Percentiles rank a stretch among this genome's conserved stretches.
Conservation (phyloP, 92 coral and sea anemone species). For the Anthopleura xanthogrammica region DNA sequence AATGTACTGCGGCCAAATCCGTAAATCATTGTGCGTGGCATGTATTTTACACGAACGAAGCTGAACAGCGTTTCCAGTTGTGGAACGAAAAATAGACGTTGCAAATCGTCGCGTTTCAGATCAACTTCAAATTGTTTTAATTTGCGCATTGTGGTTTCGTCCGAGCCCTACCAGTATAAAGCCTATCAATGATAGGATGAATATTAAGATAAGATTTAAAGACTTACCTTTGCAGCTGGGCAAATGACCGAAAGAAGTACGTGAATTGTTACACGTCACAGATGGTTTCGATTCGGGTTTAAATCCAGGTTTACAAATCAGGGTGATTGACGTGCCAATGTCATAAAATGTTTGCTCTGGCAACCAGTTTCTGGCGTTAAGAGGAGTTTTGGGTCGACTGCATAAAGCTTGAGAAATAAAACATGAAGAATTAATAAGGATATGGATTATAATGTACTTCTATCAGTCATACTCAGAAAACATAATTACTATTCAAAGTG, state of each 20-base stretch:
- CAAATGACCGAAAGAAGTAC: slow-evolving; percentile 39
- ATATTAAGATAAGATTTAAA: slow-evolving; percentile 11
- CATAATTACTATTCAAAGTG: too few species aligned
- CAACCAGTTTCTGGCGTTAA: slow-evolving; percentile 44
- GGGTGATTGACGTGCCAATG: slow-evolving; percentile 44
- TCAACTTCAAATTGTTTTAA: too few species aligned
- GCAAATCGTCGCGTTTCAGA: too few species aligned
- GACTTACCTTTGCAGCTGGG: slow-evolving; percentile 67
- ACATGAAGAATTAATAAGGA: not conserved
- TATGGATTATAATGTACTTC: not conserved
- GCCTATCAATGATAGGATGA: not conserved
- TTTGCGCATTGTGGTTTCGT: not conserved
- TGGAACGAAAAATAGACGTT: too few species aligned
- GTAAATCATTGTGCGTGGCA: too few species aligned
- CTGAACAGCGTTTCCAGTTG: too few species aligned
- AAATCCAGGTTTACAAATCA: slow-evolving; percentile 60
- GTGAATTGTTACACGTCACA: slow-evolving; percentile 46
- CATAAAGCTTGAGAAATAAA: slow-evolving; percentile 55
- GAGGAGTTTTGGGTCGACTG: slow-evolving; percentile 27
- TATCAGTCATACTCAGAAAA: too few species aligned
- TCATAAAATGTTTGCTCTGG: slow-evolving; percentile 45
- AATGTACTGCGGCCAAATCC: too few species aligned
- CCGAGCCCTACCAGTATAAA: not conserved
- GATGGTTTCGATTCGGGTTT: slow-evolving; percentile 23
- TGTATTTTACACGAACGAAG: too few species aligned